Percentiles rank a stretch among this genome's conserved stretches.
These are phyloP conservation scores for Phyllotreta cruciferae DNA, from an alignment of 2,888 invertebrate species.

Conservation along the genomic window DNA sequence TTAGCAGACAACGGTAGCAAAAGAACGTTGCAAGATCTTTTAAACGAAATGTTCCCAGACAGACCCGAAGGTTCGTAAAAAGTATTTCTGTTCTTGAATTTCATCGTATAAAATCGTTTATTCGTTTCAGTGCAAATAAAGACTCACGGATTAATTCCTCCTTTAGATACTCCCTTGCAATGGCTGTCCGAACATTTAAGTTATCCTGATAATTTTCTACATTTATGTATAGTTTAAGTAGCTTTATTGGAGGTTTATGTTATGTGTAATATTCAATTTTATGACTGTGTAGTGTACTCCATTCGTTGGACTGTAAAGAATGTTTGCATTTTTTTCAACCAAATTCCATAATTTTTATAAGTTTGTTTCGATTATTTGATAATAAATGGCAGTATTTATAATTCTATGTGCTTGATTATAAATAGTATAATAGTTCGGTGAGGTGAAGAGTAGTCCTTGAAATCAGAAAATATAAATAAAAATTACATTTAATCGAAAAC, in stretches of 20 bases:
- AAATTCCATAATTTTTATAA: no score
- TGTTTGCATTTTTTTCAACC: no score
- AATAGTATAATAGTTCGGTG: no score
- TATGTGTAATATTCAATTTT: conserved; percentile 8
- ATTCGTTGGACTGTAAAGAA: no score
- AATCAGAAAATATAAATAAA: no score
- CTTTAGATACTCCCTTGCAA: conserved; percentile 88
- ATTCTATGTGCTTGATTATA: no score
- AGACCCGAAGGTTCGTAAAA: conserved; percentile 59
- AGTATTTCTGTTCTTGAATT: neutral
- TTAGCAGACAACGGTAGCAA: conserved; percentile 75
- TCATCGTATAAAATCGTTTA: conserved; percentile 21
- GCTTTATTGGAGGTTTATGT: conserved; percentile 5
- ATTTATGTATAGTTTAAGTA: conserved; percentile 69
- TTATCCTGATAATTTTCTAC: conserved; percentile 98
- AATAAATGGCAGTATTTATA: no score
- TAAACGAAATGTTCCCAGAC: conserved; percentile 74
- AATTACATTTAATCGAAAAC: no score
- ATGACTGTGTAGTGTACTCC: neutral
- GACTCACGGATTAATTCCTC: conserved; percentile 90
- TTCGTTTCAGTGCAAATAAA: conserved; percentile 73
- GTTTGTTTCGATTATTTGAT: no score
- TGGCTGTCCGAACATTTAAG: conserved; percentile 98
- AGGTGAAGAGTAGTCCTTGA: no score
- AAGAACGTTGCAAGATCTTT: conserved; percentile 74